phyloP scores from a whole-genome alignment of 2,888 invertebrate species.

The Apotomis turbidana region DNA sequence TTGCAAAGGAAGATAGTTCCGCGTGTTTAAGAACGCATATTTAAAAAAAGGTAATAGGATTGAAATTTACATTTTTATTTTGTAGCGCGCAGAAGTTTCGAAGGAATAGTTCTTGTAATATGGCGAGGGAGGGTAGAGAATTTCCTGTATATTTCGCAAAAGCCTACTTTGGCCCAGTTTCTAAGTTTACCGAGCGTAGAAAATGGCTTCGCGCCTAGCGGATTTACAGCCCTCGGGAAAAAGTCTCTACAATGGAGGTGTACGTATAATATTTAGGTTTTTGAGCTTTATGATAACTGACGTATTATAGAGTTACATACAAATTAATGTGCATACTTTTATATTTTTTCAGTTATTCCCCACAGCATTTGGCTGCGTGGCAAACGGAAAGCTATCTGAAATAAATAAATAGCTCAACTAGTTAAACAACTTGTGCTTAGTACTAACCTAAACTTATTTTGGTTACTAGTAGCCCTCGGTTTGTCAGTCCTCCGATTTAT shows the following conservation, averaged over 20 bases:
- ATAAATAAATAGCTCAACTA: too few relatives aligned
- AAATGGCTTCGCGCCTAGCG: slow-evolving; percentile 73
- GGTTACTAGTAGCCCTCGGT: too few relatives aligned
- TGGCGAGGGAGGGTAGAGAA: slow-evolving; percentile 64
- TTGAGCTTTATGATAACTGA: background rate
- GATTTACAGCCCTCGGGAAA: slow-evolving; percentile 72
- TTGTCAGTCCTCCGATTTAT: too few relatives aligned
- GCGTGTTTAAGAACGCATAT: too few relatives aligned
- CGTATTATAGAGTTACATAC: background rate
- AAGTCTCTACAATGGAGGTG: slow-evolving; percentile 19
- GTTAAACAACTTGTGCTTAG: too few relatives aligned
- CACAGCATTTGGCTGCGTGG: too few relatives aligned
- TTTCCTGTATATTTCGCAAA: slow-evolving; percentile 73
- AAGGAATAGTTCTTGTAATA: slow-evolving; percentile 75
- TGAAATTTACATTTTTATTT: slow-evolving; percentile 69
- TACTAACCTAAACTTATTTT: too few relatives aligned
- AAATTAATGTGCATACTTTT: background rate
- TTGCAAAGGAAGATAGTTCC: slow-evolving; percentile 25
- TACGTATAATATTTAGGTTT: slow-evolving; percentile 14
- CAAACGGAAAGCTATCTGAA: too few relatives aligned
- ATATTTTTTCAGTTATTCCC: too few relatives aligned
- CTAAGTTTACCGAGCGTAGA: slow-evolving; percentile 77
- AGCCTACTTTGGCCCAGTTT: slow-evolving; percentile 81
- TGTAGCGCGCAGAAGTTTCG: slow-evolving; percentile 60
- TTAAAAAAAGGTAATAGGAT: slow-evolving; percentile 47